Conservation (phyloP, 2,113 vertebrate species). For the Tylochromis polylepis region DNA sequence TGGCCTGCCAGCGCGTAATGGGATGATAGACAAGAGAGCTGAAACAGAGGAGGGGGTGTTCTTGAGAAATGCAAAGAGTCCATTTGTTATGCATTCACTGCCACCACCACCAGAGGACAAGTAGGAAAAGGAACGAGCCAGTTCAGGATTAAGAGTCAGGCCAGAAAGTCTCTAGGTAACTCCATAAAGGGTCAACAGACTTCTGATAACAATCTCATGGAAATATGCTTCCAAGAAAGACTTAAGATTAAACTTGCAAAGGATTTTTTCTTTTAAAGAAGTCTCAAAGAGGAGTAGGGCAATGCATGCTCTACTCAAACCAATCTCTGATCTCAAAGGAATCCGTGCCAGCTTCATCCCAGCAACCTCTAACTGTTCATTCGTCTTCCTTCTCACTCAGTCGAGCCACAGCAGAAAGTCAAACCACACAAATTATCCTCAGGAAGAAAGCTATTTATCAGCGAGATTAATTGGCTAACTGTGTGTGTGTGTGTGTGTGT, state of each 20-base stretch:
- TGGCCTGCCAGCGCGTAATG: conserved; percentile 20
- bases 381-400: conserved; percentile 9
- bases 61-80: not conserved
- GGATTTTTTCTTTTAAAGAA: not conserved
- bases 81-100: not conserved
- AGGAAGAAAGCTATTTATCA: conserved; percentile 10
- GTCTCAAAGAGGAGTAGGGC: not conserved
- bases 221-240: conserved; percentile 33
- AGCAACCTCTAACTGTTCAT: conserved; percentile 1
- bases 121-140: conserved; percentile 26
- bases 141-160: conserved; percentile 19
- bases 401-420: conserved; percentile 12
- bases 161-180: conserved; percentile 29
- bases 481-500: not conserved
- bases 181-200: conserved; percentile 42
- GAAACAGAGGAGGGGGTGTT: not conserved
- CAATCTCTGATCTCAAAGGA: not conserved
- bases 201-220: conserved; percentile 30
- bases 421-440: conserved; percentile 23
- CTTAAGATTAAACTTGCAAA: conserved; percentile 7
- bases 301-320: not conserved
- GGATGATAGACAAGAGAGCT: conserved; percentile 34
- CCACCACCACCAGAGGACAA: conserved; percentile 7
- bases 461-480: not conserved
- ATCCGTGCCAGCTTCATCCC: not conserved